These are phyloP conservation scores for Bubalus kerabau DNA, from an alignment of 2,113 vertebrate genomes.

Conservation along the genomic window DNA sequence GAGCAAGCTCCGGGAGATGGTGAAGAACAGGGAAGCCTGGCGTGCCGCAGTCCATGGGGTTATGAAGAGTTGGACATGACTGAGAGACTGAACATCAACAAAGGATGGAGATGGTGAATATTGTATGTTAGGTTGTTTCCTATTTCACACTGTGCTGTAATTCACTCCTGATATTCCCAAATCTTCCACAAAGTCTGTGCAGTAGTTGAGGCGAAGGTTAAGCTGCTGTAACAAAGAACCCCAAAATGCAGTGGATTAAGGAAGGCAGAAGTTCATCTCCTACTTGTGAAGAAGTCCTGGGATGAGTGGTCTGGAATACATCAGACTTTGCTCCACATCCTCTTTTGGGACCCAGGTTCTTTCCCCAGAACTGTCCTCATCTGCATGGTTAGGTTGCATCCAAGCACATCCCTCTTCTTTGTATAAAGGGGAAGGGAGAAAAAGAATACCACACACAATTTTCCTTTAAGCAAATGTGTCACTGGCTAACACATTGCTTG, in stretches of 20 bases:
- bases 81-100: not conserved
- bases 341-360: not conserved
- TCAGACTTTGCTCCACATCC: not conserved
- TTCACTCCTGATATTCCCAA: not conserved
- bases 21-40: not conserved
- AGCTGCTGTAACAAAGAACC: slow-evolving; percentile 51
- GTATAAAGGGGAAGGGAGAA: not conserved
- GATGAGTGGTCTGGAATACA: not conserved
- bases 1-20: not conserved
- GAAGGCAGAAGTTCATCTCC: not conserved
- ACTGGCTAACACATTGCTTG: not conserved
- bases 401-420: not conserved
- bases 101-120: not conserved
- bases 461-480: not conserved
- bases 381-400: not conserved
- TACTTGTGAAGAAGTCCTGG: not conserved
- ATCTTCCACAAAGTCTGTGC: not conserved
- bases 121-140: not conserved
- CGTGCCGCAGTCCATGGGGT: not conserved
- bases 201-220: slow-evolving; percentile 42
- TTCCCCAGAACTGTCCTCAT: not conserved
- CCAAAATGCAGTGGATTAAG: not conserved
- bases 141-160: not conserved
- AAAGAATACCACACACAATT: not conserved
- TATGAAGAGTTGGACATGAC: accelerated